Base-by-base conservation (phyloP, 2,113 vertebrate species). In the Galeopterus variegatus region DNA sequence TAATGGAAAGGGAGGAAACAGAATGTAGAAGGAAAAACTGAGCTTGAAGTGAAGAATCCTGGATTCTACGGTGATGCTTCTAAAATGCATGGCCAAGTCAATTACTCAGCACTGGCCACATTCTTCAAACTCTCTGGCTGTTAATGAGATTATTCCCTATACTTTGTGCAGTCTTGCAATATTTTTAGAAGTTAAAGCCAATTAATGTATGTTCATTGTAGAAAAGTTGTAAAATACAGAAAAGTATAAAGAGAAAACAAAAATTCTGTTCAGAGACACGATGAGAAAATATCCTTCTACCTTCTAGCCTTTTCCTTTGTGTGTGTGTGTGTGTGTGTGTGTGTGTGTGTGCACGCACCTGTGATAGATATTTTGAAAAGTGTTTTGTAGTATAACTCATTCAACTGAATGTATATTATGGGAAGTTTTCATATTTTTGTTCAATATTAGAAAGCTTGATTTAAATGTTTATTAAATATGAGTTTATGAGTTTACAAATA, bases 381-480 rank as follows among this genome's bases (percentile, higher is more conserved):
- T 54, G 9, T n/a, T 94, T 93, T 67, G 4, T 52, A 87, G 67
- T 75, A 28, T 65, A 79, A 54, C 0, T 60, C 69, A 28, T 75
- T 81, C 3, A 23, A 76, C 67, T 87, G 76, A 84, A 50, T 76
- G 56, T 41, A 54, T 5, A 84, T 65, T 7, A 54, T 56, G 28
- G 28, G 21, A 54, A 19, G 4, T 69, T 96, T 90, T 88, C 36
- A 64, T 69, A 45, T 45, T n/a, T 83, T 83, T 93, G 45, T 56
- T 81, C 33, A 77, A 70, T 79, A 84, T 87, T 62, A 72, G 15
- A 95, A 90, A 94, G 73, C 11, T 50, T 76, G 24, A 41, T 72
- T 77, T 84, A 67, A 88, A 50, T 13, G 52, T 85, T 65, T 76
- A 82, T 95, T 95, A 92, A 95, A 73, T 76, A 67, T 48, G 36